A percentile compares a stretch with the other conserved stretches of the same genome.
These are phyloP conservation scores for Neolamprologus ventralis DNA, from an alignment of 2,113 vertebrate species.

Conservation along the genomic window DNA sequence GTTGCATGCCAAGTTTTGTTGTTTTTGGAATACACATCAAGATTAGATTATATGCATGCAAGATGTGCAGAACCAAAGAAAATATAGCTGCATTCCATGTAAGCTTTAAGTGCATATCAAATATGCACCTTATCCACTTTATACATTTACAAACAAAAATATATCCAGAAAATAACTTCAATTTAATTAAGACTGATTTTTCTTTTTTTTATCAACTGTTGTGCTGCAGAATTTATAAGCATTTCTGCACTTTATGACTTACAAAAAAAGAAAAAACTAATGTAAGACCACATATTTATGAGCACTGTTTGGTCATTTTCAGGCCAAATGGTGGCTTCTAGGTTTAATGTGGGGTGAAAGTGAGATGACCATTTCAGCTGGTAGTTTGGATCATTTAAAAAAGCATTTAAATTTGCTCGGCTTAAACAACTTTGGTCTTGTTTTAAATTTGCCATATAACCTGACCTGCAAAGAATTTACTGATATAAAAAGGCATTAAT, in stretches of 20 bases:
- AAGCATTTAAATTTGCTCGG: no score
- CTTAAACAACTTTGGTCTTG: no score
- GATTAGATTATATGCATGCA: neutral
- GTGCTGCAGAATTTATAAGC: neutral
- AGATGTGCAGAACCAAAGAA: neutral
- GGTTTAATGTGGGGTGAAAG: neutral
- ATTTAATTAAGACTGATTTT: neutral
- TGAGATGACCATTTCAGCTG: neutral
- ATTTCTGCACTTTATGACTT: neutral
- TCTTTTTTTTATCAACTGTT: neutral
- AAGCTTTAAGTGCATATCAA: neutral
- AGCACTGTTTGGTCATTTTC: neutral
- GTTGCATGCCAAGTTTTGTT: neutral
- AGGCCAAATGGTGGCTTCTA: neutral
- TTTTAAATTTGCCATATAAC: neutral
- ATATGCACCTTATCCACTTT: neutral
- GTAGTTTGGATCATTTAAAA: no score
- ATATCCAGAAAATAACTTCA: neutral
- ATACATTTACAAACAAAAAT: conserved; percentile 3
- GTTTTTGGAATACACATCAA: neutral
- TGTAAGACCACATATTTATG: neutral
- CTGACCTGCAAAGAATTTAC: neutral
- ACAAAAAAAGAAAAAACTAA: neutral
- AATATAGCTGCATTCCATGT: neutral
- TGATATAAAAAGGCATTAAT: neutral